Evolutionary conservation across 2,113 vertebrate species (phyloP).

Genomic region (Oncorhynchus masou): DNA sequence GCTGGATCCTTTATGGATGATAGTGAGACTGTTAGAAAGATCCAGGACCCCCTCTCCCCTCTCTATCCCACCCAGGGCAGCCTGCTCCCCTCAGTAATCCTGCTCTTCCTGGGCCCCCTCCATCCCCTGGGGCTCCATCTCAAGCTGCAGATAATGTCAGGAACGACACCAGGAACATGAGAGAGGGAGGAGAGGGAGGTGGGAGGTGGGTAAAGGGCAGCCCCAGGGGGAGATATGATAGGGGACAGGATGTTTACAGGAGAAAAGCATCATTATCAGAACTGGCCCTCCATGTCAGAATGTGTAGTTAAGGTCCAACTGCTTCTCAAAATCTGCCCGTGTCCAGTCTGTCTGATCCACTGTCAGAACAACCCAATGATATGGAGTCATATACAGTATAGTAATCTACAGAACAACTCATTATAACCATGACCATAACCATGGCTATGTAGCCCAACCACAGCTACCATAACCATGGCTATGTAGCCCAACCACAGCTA

Average conservation of each 20-base stretch:
- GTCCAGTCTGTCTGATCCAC: constrained; percentile 43
- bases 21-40: too few species aligned
- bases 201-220: constrained; percentile 14
- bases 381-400: constrained; percentile 12
- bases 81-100: constrained; percentile 3
- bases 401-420: neutral
- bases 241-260: constrained; percentile 9
- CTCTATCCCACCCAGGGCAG: constrained; percentile 27
- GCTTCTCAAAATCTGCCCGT: constrained; percentile 59
- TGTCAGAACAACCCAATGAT: constrained; percentile 12
- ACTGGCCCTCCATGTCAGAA: constrained; percentile 56
- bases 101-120: neutral
- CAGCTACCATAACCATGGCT: too few species aligned
- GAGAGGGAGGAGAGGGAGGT: neutral
- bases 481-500: too few species aligned
- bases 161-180: constrained; percentile 31
- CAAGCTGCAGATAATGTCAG: constrained; percentile 26
- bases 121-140: constrained; percentile 24
- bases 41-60: constrained; percentile 29
- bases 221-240: constrained; percentile 25
- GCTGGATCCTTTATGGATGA: too few species aligned
- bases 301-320: constrained; percentile 55
- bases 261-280: constrained; percentile 59
- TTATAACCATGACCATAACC: neutral
- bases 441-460: neutral